Conservation (phyloP, 2,888 invertebrate genomes). For the Ommatoiulus sabulosus region DNA sequence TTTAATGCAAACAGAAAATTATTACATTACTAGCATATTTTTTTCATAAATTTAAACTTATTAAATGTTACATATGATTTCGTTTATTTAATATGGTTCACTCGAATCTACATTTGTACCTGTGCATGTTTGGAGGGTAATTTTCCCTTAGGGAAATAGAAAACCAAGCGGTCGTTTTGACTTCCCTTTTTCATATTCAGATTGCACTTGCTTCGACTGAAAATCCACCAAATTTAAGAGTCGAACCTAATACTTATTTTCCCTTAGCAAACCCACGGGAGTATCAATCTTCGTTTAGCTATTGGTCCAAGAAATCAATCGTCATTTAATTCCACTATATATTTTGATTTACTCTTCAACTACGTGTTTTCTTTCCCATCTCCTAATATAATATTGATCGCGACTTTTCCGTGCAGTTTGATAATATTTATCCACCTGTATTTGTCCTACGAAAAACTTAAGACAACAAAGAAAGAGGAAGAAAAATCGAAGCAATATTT, state of each 20-base stretch:
- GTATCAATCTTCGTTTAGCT: conserved; percentile 7
- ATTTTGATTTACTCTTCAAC: not conserved
- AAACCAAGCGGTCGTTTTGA: no score
- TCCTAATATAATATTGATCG: not conserved
- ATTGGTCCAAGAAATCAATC: conserved; percentile 31
- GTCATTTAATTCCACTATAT: not conserved
- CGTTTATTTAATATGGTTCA: no score
- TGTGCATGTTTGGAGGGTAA: no score
- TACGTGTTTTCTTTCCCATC: not conserved
- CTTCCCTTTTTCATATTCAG: not conserved
- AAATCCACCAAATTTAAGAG: not conserved
- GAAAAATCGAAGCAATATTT: not conserved
- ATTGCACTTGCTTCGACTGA: not conserved
- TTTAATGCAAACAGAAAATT: not conserved
- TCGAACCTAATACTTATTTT: not conserved
- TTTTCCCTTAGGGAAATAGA: no score
- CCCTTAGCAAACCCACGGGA: not conserved
- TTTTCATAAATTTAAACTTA: not conserved
- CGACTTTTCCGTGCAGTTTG: not conserved
- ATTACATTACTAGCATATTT: not conserved
- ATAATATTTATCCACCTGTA: not conserved
- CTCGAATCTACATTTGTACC: no score
- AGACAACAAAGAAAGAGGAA: not conserved
- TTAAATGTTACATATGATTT: no score
- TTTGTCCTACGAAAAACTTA: not conserved